Base-by-base conservation (phyloP, 2,888 invertebrate species). In the Lasioglossum lativentre region DNA sequence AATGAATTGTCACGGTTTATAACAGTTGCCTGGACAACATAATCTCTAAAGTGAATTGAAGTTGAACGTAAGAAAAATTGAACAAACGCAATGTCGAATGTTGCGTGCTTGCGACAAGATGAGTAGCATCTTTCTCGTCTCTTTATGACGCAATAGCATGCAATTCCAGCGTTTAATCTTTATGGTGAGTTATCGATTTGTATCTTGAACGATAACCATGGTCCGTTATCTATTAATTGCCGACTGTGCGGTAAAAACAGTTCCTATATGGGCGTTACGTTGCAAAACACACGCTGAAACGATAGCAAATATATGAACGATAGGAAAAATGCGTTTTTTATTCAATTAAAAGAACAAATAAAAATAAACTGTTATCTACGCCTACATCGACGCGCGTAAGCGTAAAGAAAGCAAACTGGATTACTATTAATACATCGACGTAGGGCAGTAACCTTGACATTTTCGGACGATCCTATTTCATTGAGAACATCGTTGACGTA, bases 11-110 rank as follows among this genome's bases (percentile, higher is more conserved):
- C 59, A 52, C 30, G 83, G 83, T 86, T 89, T 88, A 85, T 71
- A 78, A 85, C 78, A 45, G 88, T 89, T 86, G 80, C 85, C 89
- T 16, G 71, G 88, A 82, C 75, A 83, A 89, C 89, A 59, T 34
- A 30, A 45, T 47, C 73, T n/a, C 16, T 30, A 0, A 4, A 4
- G 8, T 59, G 27, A 2, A 45, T 45, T 75, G 27, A 75, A 78
- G 66, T 72, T 70, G 23, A 59, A 40, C 72, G 52, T n/a, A 85
- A 75, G 71, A 84, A 52, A 76, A 74, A 47, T 71, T 79, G 83
- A 73, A 75, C 40, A 38, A 27, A 3, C n/a, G n/a, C 40, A 4
- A n/a, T 4, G 1, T 12, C n/a, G 56, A n/a, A 56, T 4, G 4
- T n/a, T 12, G 56, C n/a, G 34, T 34, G 34, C 2, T 34, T 34